Conservation (phyloP, 1,140 invertebrate genomes). For the Drosophila neocordata region DNA sequence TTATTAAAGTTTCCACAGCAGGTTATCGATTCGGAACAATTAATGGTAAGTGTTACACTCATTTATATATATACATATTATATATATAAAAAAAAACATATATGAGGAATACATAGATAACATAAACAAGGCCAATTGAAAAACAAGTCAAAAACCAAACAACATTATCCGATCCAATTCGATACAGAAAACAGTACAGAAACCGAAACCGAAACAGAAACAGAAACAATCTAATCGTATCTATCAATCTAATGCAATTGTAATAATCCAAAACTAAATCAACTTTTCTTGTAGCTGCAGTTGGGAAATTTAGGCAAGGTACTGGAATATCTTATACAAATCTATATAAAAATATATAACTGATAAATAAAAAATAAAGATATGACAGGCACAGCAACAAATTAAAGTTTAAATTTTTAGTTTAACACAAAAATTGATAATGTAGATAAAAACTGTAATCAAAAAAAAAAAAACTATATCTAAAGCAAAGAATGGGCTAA, state of each 20-base stretch:
- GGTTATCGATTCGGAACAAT: constrained; percentile 74
- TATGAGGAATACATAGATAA: no score
- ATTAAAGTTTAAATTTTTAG: no score
- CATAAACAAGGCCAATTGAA: no score
- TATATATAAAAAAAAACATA: neutral
- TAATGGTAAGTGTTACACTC: constrained; percentile 71
- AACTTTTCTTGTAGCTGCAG: constrained; percentile 72
- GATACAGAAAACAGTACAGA: constrained; percentile 7
- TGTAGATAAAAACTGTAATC: no score
- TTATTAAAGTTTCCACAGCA: constrained; percentile 78
- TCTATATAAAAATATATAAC: constrained; percentile 25
- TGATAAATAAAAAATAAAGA: constrained; percentile 9
- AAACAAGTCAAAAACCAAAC: no score
- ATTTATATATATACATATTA: neutral
- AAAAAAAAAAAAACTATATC: no score
- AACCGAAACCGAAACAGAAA: constrained; percentile 8
- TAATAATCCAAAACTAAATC: constrained; percentile 21
- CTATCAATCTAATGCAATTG: no score
- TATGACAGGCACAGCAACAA: no score
- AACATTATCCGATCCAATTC: no score
- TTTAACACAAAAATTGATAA: no score
- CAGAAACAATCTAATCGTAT: constrained; percentile 33
- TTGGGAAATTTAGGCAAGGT: constrained; percentile 82
- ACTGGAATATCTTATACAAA: constrained; percentile 47
- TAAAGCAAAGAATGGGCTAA: no score